Evolutionary conservation across 2,113 vertebrate species (phyloP), one percentile per base, ranked within the genome.

Genomic region (Phaetusa simplex): DNA sequence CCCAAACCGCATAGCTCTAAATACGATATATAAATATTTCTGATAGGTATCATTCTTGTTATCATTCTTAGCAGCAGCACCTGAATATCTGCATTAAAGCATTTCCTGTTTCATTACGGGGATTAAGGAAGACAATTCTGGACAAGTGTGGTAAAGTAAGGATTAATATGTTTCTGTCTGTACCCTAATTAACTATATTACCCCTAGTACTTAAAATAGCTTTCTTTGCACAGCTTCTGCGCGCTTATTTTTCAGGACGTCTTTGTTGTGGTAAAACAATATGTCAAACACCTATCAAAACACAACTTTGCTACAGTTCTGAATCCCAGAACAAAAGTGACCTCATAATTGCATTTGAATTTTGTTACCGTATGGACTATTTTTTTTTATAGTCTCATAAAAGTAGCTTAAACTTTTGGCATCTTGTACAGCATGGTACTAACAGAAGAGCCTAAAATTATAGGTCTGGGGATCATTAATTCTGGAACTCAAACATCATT

Each of bases 271-370:
- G 19, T 61, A 40, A 80, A 47, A 34, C 3, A 24, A 8, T 23
- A 3, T 2, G 2, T 43, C 42, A 65, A 80, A 65, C 17, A 34
- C 17, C 8, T 12, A 49, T 21, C 30, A 56, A 53, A 81, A 52
- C 3, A 8, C 14, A 55, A 10, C 24, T 67, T 21, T 69, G 24
- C 19, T 30, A 1, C 4, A 40, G 22, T 24, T 67, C 36, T 29
- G 47, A 67, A 36, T 53, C 42, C 17, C 47, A 21, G 32, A 67
- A 58, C 6, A 34, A 14, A 61, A 69, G 3, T 2, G 2, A 20
- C 19, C 72, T 12, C 3, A 1, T 6, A 18, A 15, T 18, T 10
- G 13, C 3, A 0, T 2, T 40, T 56, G 43, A 64, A 29, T 74
- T 90, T 26, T 62, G 23, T 23, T 56, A 34, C 3, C 0, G 3